phyloP scores from a whole-genome alignment of 2,113 vertebrate species.

The Cettia cetti region DNA sequence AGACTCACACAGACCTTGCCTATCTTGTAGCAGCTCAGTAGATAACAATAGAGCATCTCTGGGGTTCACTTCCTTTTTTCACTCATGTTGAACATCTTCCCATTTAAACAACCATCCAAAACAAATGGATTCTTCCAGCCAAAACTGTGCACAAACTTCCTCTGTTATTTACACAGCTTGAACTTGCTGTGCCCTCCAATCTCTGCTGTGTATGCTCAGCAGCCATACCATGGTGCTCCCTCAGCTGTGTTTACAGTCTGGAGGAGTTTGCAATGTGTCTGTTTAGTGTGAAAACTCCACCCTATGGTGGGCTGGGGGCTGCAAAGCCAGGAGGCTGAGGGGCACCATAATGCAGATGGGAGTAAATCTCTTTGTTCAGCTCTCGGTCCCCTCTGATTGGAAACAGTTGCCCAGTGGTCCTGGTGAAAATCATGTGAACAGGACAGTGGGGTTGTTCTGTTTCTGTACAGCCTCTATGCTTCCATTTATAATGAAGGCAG shows the following conservation, averaged over 20 bases:
- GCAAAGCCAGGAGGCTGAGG: neutral
- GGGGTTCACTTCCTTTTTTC: conserved; percentile 29
- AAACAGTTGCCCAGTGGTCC: conserved; percentile 33
- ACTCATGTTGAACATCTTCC: conserved; percentile 24
- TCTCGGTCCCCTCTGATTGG: neutral
- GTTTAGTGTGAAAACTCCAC: conserved; percentile 58
- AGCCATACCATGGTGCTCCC: conserved; percentile 5
- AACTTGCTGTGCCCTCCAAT: conserved; percentile 33
- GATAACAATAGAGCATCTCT: conserved; percentile 2
- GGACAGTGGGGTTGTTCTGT: neutral
- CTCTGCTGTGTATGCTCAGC: conserved; percentile 41
- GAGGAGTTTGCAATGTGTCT: conserved; percentile 47
- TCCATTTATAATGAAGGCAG: neutral
- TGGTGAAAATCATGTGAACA: conserved; percentile 4
- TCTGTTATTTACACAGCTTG: conserved; percentile 56
- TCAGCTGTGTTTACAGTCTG: conserved; percentile 74
- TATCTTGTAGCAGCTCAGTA: neutral
- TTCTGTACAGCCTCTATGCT: neutral
- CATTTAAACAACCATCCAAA: conserved; percentile 40
- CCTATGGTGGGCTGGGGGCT: neutral
- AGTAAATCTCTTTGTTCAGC: conserved; percentile 33
- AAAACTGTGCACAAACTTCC: conserved; percentile 47
- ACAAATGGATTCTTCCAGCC: conserved; percentile 41
- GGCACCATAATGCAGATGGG: conserved; percentile 1
- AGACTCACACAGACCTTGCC: neutral